A percentile compares a stretch with the other conserved stretches of the same genome.
These are phyloP conservation scores for Cyphomyrus discorhynchus DNA, from an alignment of 2,113 vertebrate genomes.

Conservation along the genomic window DNA sequence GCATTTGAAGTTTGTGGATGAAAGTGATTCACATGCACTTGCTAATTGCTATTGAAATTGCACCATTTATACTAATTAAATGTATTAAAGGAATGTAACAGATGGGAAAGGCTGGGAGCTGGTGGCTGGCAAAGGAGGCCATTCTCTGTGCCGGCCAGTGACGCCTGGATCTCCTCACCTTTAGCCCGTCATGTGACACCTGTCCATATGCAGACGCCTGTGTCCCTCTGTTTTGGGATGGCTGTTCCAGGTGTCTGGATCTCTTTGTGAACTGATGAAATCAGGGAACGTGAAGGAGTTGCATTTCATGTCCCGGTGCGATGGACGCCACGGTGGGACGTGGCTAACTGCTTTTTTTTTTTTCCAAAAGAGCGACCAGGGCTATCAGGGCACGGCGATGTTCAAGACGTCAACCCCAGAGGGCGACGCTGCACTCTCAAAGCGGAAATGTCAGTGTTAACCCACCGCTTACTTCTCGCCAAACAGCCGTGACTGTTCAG, in stretches of 20 bases:
- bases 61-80: neutral
- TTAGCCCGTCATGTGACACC: neutral
- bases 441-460: neutral
- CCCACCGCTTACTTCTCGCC: neutral
- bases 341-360: neutral
- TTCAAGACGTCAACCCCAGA: neutral
- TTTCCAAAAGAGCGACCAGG: neutral
- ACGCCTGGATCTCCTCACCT: neutral
- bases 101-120: neutral
- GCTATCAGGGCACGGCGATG: neutral
- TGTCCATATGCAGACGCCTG: neutral
- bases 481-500: neutral
- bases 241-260: neutral
- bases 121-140: neutral
- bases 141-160: neutral
- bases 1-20: neutral
- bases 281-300: neutral
- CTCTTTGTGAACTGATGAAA: neutral
- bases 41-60: neutral
- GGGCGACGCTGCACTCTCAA: neutral
- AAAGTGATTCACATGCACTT: neutral
- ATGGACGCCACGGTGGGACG: neutral
- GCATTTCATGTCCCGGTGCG: neutral
- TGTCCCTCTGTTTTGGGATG: neutral
- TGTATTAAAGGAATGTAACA: neutral